phyloP scores from a whole-genome alignment of 1,140 invertebrate species.

The Aphidius gifuensis region DNA sequence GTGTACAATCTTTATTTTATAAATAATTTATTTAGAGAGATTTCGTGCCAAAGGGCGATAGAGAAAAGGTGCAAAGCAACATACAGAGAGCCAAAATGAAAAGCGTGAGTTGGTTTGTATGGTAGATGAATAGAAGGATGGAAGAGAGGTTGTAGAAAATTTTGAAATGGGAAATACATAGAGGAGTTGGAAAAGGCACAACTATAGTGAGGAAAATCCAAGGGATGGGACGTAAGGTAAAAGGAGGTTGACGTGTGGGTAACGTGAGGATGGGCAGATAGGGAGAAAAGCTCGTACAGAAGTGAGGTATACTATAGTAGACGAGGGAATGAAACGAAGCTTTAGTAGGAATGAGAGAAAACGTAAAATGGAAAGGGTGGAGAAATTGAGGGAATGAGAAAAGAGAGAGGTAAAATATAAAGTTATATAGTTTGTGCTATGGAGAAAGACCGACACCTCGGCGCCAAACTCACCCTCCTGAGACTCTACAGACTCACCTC shows the following conservation, averaged over 20 bases:
- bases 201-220: background rate
- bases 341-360: conserved; percentile 13
- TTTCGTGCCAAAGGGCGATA: conserved; percentile 12
- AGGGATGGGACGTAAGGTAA: conserved; percentile 18
- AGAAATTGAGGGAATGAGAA: too few species aligned
- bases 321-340: conserved; percentile 20
- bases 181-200: too few species aligned
- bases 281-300: conserved; percentile 8
- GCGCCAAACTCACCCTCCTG: conserved; percentile 55
- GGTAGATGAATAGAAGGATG: conserved; percentile 28
- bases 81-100: conserved; percentile 19
- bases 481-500: conserved; percentile 55
- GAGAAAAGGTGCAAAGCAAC: background rate
- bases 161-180: too few species aligned
- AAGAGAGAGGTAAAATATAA: background rate
- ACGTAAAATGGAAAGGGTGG: too few species aligned
- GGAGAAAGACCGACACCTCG: conserved; percentile 50
- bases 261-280: conserved; percentile 18
- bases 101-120: conserved; percentile 24
- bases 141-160: conserved; percentile 14
- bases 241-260: conserved; percentile 7
- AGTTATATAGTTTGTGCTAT: conserved; percentile 8
- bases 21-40: conserved; percentile 49
- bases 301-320: conserved; percentile 7
- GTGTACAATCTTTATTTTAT: conserved; percentile 5